phyloP scores from a whole-genome alignment of 2,888 invertebrate genomes.

The Mythimna impura region DNA sequence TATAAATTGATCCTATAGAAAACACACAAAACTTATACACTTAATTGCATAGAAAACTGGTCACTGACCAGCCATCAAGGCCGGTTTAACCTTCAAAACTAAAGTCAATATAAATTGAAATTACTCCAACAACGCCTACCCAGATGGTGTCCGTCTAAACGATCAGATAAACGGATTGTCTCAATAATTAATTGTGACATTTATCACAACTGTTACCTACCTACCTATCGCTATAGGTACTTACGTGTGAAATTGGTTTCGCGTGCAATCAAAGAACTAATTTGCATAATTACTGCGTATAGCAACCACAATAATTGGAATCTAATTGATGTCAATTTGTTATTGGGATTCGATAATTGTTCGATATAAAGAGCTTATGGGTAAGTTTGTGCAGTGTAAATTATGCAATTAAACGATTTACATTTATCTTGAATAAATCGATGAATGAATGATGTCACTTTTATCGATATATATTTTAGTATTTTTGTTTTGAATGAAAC shows the following conservation, averaged over 20 bases:
- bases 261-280: slow-evolving; percentile 79
- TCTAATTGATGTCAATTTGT: slow-evolving; percentile 83
- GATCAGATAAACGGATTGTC: slow-evolving; percentile 63
- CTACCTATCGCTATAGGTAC: slow-evolving; percentile 22
- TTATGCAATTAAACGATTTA: slow-evolving; percentile 23
- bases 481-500: not conserved
- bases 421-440: not conserved
- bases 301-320: slow-evolving; percentile 76
- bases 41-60: slow-evolving; percentile 46
- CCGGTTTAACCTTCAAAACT: slow-evolving; percentile 43
- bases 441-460: not conserved
- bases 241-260: slow-evolving; percentile 74
- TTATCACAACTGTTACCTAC: slow-evolving; percentile 62
- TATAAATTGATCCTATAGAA: slow-evolving; percentile 10
- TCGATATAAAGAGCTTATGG: slow-evolving; percentile 48
- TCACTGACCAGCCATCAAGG: slow-evolving; percentile 24
- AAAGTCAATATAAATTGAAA: slow-evolving; percentile 55
- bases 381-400: slow-evolving; percentile 32
- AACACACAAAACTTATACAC: slow-evolving; percentile 24
- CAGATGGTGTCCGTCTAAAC: slow-evolving; percentile 44
- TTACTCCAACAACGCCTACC: slow-evolving; percentile 57
- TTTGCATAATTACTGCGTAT: slow-evolving; percentile 80
- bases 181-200: slow-evolving; percentile 73
- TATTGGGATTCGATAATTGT: slow-evolving; percentile 65
- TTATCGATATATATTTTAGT: not conserved